phyloP scores from a whole-genome alignment of 2,797 vertebrate species.

The Pteronotus mesoamericanus region DNA sequence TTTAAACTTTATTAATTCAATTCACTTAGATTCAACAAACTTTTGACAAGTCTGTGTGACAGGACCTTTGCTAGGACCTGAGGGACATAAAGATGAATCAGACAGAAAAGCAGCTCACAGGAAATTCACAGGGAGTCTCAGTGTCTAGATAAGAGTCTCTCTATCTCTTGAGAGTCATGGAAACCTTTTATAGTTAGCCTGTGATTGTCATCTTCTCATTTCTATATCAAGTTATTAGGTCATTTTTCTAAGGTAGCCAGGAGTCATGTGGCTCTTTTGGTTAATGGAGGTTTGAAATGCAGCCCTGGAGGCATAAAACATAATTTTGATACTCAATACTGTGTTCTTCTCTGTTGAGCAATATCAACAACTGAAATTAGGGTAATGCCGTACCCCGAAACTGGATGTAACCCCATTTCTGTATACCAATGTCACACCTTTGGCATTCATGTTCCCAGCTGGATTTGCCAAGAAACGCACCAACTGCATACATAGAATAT shows the following conservation, averaged over 20 bases:
- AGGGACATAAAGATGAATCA: not conserved
- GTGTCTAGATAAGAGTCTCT: not conserved
- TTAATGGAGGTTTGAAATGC: not conserved
- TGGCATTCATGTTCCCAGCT: not conserved
- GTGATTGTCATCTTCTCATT: not conserved
- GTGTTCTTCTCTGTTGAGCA: not conserved
- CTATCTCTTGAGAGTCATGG: not conserved
- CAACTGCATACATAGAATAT: not conserved
- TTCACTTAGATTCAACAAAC: not conserved
- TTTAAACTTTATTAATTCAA: constrained; percentile 7
- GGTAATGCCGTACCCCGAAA: not conserved
- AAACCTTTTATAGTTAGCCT: not conserved
- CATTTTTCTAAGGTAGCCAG: not conserved
- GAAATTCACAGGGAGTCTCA: not conserved
- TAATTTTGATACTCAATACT: not conserved
- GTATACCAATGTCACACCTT: not conserved
- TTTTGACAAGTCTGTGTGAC: not conserved
- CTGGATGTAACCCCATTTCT: not conserved
- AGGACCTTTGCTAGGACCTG: not conserved
- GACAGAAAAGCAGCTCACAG: not conserved
- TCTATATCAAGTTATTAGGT: not conserved
- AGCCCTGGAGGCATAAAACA: not conserved
- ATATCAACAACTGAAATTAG: not conserved
- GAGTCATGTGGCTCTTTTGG: not conserved
- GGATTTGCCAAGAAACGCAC: not conserved